These are phyloP conservation scores for Rhinoderma darwinii DNA, from an alignment of 2,113 vertebrate genomes.

Conservation along the genomic window DNA sequence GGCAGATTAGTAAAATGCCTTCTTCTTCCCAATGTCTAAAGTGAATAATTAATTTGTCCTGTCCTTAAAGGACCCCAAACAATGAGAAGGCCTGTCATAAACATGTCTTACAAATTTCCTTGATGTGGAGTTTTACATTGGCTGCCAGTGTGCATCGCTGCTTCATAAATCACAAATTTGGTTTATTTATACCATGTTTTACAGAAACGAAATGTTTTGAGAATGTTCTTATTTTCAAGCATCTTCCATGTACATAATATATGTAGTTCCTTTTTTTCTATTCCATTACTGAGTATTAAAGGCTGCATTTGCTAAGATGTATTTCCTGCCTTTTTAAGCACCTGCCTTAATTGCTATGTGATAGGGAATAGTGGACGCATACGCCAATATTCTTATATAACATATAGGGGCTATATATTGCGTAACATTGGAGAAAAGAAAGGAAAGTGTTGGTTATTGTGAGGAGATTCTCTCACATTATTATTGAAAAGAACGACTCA, in stretches of 20 bases:
- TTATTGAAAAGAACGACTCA: background rate
- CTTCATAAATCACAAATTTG: conserved; percentile 17
- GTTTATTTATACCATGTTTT: conserved; percentile 30
- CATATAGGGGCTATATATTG: background rate
- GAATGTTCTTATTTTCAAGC: conserved; percentile 9
- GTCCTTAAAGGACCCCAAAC: conserved; percentile 22
- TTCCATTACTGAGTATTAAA: background rate
- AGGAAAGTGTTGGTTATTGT: background rate
- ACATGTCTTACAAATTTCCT: conserved; percentile 15
- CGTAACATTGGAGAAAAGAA: background rate
- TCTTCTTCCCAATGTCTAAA: background rate
- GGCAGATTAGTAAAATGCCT: background rate
- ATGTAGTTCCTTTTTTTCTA: background rate
- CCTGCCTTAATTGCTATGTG: background rate
- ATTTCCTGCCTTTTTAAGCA: background rate
- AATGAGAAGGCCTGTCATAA: conserved; percentile 14
- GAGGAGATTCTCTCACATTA: background rate
- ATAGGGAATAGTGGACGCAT: background rate
- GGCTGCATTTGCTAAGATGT: background rate
- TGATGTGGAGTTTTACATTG: conserved; percentile 24
- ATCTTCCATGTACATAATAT: conserved; percentile 19
- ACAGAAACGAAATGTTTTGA: background rate
- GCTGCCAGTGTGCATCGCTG: background rate
- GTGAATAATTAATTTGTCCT: conserved; percentile 33
- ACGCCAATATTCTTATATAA: background rate